phyloP scores from a whole-genome alignment of 2,113 vertebrate species.

The Brachypteracias leptosomus region DNA sequence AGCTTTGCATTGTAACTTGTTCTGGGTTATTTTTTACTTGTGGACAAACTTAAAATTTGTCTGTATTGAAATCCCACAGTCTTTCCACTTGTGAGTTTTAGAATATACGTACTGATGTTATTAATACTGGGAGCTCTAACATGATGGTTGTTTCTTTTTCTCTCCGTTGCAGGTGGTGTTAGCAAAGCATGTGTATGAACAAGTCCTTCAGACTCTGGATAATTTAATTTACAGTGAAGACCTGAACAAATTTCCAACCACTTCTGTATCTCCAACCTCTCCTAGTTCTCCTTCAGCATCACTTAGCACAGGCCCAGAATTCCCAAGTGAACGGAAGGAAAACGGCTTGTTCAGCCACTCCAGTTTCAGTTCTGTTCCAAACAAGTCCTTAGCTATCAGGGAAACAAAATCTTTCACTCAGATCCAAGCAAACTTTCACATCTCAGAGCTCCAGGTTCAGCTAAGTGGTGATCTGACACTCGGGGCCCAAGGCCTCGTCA shows the following conservation, averaged over 20 bases:
- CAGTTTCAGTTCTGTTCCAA: conserved; percentile 72
- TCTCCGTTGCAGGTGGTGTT: conserved; percentile 84
- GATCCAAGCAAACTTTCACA: conserved; percentile 86
- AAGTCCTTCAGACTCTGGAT: conserved; percentile 94
- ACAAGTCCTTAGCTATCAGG: conserved; percentile 70
- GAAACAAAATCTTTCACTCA: conserved; percentile 85
- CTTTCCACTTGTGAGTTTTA: neutral
- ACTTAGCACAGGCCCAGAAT: conserved; percentile 78
- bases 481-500: conserved; percentile 93
- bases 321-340: conserved; percentile 75
- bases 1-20: neutral
- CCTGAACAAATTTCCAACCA: conserved; percentile 70
- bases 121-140: neutral
- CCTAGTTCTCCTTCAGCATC: conserved; percentile 79
- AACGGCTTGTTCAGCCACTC: conserved; percentile 88
- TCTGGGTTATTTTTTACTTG: neutral
- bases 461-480: conserved; percentile 90
- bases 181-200: conserved; percentile 95
- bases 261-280: conserved; percentile 68
- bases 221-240: conserved; percentile 91
- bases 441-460: conserved; percentile 92
- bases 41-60: neutral
- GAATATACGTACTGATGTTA: neutral
- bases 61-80: neutral
- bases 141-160: neutral